Conservation (phyloP, 2,797 vertebrate species). For the Dicrostonyx torquatus region DNA sequence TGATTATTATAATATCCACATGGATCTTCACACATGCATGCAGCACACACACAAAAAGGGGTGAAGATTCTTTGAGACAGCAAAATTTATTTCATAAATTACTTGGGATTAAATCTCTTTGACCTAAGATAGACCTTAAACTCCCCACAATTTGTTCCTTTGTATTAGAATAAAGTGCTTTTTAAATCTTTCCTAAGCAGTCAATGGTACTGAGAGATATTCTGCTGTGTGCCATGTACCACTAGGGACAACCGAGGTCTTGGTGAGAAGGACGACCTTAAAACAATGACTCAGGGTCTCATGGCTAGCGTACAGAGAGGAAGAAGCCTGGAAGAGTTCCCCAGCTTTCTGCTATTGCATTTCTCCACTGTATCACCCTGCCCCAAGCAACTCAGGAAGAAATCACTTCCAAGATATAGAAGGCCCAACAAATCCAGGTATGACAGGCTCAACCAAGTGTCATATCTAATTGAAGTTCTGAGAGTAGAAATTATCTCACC, state of each 20-base stretch:
- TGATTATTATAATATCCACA: neutral
- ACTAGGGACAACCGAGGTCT: neutral
- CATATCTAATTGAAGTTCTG: neutral
- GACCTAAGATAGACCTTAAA: neutral
- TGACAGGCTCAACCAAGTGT: neutral
- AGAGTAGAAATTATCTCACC: neutral
- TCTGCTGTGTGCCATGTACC: neutral
- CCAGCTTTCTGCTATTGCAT: neutral
- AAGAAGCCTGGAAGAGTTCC: neutral
- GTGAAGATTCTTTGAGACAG: neutral
- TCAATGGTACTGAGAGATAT: neutral
- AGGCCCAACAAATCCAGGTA: neutral
- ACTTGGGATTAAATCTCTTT: conserved; percentile 10
- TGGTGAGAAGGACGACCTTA: neutral
- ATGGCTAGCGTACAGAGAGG: neutral
- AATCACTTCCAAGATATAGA: neutral
- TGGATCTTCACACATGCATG: neutral
- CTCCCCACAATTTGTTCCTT: neutral
- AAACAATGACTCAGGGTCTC: neutral
- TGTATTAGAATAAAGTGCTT: neutral
- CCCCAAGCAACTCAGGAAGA: neutral
- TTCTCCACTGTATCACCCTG: neutral
- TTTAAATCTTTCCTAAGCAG: neutral
- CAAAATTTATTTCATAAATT: conserved; percentile 26
- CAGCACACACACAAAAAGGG: neutral